Conservation (phyloP, 2,888 invertebrate species). For the Polietes domitor region DNA sequence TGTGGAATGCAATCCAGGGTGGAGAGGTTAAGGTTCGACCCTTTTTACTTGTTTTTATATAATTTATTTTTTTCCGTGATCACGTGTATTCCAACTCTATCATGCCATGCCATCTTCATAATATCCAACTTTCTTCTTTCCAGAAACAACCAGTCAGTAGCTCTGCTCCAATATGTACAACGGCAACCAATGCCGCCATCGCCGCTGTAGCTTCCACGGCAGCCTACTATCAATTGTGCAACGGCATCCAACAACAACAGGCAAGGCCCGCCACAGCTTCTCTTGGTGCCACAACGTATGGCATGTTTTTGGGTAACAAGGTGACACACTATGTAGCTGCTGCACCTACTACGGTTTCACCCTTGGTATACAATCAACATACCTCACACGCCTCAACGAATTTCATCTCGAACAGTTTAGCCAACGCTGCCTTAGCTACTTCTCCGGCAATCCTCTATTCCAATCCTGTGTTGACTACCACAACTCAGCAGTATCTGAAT, state of each 20-base stretch:
- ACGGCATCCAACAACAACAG: slow-evolving; percentile 58
- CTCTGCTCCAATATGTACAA: neutral
- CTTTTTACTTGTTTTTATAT: no score
- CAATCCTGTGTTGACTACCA: slow-evolving; percentile 71
- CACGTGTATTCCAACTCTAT: no score
- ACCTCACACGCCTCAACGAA: slow-evolving; percentile 63
- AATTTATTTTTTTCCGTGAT: no score
- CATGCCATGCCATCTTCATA: no score
- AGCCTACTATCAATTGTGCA: slow-evolving; percentile 68
- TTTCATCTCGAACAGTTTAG: slow-evolving; percentile 68
- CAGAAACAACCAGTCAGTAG: slow-evolving; percentile 39
- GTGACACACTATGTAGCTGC: slow-evolving; percentile 68
- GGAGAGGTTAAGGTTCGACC: no score
- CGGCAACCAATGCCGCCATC: slow-evolving; percentile 39
- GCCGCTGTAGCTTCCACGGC: slow-evolving; percentile 54
- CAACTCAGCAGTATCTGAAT: slow-evolving; percentile 71
- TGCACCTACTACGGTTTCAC: slow-evolving; percentile 56
- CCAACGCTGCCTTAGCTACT: slow-evolving; percentile 67
- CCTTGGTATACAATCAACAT: slow-evolving; percentile 69
- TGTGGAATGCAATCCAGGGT: no score
- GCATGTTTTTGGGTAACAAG: slow-evolving; percentile 69
- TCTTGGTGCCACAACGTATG: slow-evolving; percentile 41
- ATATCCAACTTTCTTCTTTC: slow-evolving; percentile 23
- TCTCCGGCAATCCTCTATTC: slow-evolving; percentile 70
- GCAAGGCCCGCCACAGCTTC: slow-evolving; percentile 52